Base-by-base conservation (phyloP, 2,797 vertebrate species). In the Muraenolepis orangiensis region DNA sequence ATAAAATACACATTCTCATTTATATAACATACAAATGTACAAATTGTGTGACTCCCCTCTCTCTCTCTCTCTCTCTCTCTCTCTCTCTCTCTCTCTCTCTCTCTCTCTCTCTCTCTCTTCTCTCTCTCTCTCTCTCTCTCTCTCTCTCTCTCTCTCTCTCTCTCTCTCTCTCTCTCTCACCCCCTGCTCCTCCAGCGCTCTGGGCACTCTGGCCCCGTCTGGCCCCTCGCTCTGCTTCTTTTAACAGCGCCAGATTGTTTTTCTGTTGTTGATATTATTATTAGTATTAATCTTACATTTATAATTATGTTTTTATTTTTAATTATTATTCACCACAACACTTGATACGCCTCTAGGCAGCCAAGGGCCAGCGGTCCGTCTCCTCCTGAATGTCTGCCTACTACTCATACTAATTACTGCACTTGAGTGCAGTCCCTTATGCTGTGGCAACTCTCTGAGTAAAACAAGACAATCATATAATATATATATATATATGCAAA, bases 381-480 rank as follows among this genome's bases (percentile, higher is more conserved):
- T 87, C 83, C 84, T 85, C 86, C 83, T 90, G 83, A 86, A 91
- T 86, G 86, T 87, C 79, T 79, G 76, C 86, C 87, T 77, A 3
- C 84, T 83, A 76, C 71, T 69, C 80, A 76, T 76, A 75, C 86
- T 90, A 91, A 91, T 92, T 87, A 87, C 74, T 78, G 83, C 81
- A 78, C 80, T 85, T 83, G 82, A 85, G 80, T 74, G 76, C 80
- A 76, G 76, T 84, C 76, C 76, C 31, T 85, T 78, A 78, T 82
- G 69, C 80, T 74, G 78, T 68, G 64, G 83, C 79, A 66, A 76
- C 68, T 76, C 74, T 36, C 32, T 36, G 64, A 28, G 13, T 10
- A 76, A 73, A 5, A 36, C 64, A 42, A 72, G 46, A 72, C 31
- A n/a, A 8, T 82, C 72, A 66, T 18, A 29, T 30, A 66, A 66